Evolutionary conservation across 1,140 invertebrate species (phyloP).

Genomic region (Ganaspis sp.): DNA sequence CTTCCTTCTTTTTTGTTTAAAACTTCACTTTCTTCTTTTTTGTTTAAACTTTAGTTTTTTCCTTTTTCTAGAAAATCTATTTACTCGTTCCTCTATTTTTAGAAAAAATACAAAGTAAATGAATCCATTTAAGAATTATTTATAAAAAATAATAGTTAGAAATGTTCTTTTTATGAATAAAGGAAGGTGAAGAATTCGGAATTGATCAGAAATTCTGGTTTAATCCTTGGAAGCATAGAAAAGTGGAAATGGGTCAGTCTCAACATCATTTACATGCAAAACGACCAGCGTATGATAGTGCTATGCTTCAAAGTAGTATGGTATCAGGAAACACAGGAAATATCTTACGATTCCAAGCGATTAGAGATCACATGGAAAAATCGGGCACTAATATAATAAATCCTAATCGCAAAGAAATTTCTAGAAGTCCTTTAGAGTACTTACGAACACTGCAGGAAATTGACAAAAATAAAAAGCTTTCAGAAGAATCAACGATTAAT

Average conservation of each 20-base stretch:
- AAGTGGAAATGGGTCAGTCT: neutral
- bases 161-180: neutral
- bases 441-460: conserved; percentile 38
- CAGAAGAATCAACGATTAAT: neutral
- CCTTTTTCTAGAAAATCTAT: too few species aligned
- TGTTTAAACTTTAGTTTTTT: too few species aligned
- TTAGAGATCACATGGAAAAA: conserved; percentile 35
- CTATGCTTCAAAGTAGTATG: conserved; percentile 45
- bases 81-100: too few species aligned
- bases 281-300: conserved; percentile 36
- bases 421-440: conserved; percentile 41
- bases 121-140: too few species aligned
- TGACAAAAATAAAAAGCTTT: conserved; percentile 27
- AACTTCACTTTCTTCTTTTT: too few species aligned
- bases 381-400: conserved; percentile 32
- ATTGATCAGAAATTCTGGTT: conserved; percentile 46
- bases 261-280: conserved; percentile 44
- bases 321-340: conserved; percentile 47
- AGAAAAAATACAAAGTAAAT: too few species aligned
- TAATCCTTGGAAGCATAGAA: conserved; percentile 35
- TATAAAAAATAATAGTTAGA: too few species aligned
- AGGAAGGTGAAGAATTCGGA: conserved; percentile 47
- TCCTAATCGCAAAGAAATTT: conserved; percentile 31
- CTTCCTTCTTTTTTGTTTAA: too few species aligned
- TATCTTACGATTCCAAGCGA: conserved; percentile 37